Evolutionary conservation across 2,888 invertebrate genomes (phyloP), one percentile per base, ranked within the genome.

Genomic region (Patella depressa): DNA sequence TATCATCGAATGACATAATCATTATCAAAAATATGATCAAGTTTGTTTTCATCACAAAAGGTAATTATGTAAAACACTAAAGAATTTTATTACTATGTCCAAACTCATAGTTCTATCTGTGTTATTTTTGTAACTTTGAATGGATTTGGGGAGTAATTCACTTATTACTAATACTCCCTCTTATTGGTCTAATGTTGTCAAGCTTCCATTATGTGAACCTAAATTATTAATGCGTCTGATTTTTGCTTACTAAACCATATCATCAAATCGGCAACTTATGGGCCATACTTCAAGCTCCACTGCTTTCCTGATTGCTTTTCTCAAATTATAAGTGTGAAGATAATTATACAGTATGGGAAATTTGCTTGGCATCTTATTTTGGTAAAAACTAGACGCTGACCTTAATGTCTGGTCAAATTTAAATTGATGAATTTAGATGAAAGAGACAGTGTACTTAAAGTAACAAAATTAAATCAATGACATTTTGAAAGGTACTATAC

Each of bases 151-250:
- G 15, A 65, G 65, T 65, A 65, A 65, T 65, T 65, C 65, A 65
- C 65, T 65, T 65, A 65, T 65, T 65, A 65, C 65, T 65, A 65
- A 65, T 65, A 65, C 65, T 11, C 45, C 45, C n/a, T 65, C n/a
- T 65, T 65, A 65, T 65, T 65, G 65, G 65, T 65, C 65, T 65
- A 65, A 65, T 65, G 65, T 65, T 65, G 65, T 65, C 65, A 65
- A 65, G 65, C 65, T 65, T 65, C 65, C 65, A 65, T 65, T 65
- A 65, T 65, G 65, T 65, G n/a, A n/a, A 65, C 19, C 65, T 65
- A 65, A 65, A 65, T 65, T 65, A 65, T 65, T 65, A 65, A 65
- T 65, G n/a, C 19, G 65, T 65, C 65, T 65, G 65, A 65, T 65
- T 65, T 65, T 65, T 65, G 65, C 65, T 19, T 65, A 65, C 65